Base-by-base conservation (phyloP, 2,888 invertebrate species). In the Protonemura montana region DNA sequence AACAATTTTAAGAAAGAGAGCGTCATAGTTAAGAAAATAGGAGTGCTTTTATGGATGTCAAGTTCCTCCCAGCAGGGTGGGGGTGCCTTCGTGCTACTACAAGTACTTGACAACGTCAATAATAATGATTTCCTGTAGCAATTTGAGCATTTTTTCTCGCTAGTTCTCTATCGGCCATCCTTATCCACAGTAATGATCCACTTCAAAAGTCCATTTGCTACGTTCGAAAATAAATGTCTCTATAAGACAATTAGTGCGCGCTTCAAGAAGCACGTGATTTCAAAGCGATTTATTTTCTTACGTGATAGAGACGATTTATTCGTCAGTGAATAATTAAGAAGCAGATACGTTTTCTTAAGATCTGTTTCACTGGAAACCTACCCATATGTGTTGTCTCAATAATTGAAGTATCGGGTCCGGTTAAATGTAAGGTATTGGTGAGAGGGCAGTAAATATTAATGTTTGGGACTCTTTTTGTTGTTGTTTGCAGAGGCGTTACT, bases 401-500 rank as follows among this genome's bases (percentile, higher is more conserved):
- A 59, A 59, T 59, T 59, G 59, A 59, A 59, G 21, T 59, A 59
- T 59, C 59, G 59, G 21, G 59, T 16, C 59, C 6, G 13, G 59
- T 59, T 16, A 59, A 59, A 59, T 59, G 59, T 13, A 59, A 59
- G 59, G 13, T 10, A 59, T 59, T 3, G 59, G 16, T 21, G 6
- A 41, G 41, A 59, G 59, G 16, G 13, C 59, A 59, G 59, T 21
- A 35, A 35, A 35, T 35, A 35, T 35, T 59, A 59, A 59, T 21
- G 6, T 10, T 21, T 59, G 59, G 3, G 1, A 3, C 13, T 2
- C 21, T 13, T 35, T 5, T 27, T 28, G 28, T 27, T 27, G 16
- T n/a, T 87, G 87, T 87, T 89, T 89, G 26, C 89, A 90, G 90
- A 89, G 87, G 89, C 89, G n/a, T 88, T 89, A 82, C 88, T 90